Base-by-base conservation (phyloP, 2,113 vertebrate species). In the Nematolebias whitei region DNA sequence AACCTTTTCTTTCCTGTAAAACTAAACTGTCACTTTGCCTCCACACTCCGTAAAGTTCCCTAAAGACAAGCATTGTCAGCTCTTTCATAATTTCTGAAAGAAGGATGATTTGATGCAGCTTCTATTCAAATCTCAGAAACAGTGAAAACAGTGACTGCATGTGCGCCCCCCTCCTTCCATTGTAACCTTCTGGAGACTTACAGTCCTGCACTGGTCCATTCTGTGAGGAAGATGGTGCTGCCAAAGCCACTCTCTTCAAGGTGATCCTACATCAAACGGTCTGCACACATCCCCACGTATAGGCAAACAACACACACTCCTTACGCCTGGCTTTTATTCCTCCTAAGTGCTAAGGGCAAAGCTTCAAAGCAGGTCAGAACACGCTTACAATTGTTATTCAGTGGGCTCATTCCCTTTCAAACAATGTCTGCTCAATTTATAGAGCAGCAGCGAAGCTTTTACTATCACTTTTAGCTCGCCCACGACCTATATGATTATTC, bases 311-410 rank as follows among this genome's bases (percentile, higher is more conserved):
- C 62, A 51, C 44, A 18, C n/a, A 2, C 68, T 8, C 64, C 1
- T 59, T 23, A 58, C 12, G 48, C 58, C 72, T 29, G 57, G 48
- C 71, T 80, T 58, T 68, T 70, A 76, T 83, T 74, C 79, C 63
- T 40, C 56, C 51, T 75, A 82, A 82, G 78, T 68, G 78, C 71
- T 60, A 9, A 78, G 81, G 75, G 79, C 64, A 69, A 79, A 69
- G 72, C 85, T 79, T 86, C 81, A 83, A 78, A 80, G 78, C 72
- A 51, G 86, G 84, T 81, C 74, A 84, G 67, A 85, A 54, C 77
- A 54, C 82, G 68, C 69, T 68, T 63, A 23, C 65, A 58, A 76
- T 69, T 83, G 72, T 79, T 84, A 67, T 79, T 83, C 66, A 63
- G 74, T 83, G 59, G 68, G 59, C 61, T 84, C 72, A 55, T 45